Percentiles rank a stretch among this genome's conserved stretches.
Conservation (phyloP, 1,140 invertebrate species). For the Macrocentrus cingulum region DNA sequence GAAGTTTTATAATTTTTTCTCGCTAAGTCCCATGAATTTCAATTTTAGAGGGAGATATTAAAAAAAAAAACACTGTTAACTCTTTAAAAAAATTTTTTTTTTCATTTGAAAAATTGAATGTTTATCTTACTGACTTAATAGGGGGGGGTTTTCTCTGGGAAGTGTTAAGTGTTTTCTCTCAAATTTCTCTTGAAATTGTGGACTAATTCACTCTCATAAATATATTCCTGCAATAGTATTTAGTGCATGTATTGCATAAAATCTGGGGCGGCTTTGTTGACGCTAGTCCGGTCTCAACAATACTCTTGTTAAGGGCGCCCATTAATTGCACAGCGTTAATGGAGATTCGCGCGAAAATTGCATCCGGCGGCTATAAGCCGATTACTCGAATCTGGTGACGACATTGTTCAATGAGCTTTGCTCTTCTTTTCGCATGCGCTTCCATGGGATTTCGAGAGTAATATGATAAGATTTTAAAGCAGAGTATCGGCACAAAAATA, state of each 20-base stretch:
- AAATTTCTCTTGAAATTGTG: too few species aligned
- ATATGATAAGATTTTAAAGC: neutral
- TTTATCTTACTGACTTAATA: too few species aligned
- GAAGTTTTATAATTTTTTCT: too few species aligned
- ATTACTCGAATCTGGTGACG: neutral
- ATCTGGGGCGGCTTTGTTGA: conserved; percentile 7
- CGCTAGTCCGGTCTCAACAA: conserved; percentile 29
- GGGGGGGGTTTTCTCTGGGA: too few species aligned
- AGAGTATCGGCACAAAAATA: too few species aligned
- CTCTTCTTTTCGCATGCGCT: neutral
- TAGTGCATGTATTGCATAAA: too few species aligned
- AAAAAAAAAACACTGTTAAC: too few species aligned
- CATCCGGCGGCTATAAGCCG: conserved; percentile 32
- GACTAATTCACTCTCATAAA: neutral
- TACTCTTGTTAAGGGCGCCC: conserved; percentile 43
- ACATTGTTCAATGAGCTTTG: neutral
- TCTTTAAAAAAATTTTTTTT: too few species aligned
- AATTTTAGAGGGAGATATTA: too few species aligned
- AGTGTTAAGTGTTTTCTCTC: too few species aligned
- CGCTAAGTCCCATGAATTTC: too few species aligned
- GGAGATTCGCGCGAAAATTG: conserved; percentile 42
- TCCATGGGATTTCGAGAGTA: neutral
- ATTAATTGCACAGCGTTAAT: conserved; percentile 44
- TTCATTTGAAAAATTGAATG: too few species aligned
- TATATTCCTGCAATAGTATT: neutral